A percentile compares a stretch with the other conserved stretches of the same genome.
Evolutionary conservation across 2,888 invertebrate species (phyloP).

Genomic region (Hydroisotoma schaefferi): DNA sequence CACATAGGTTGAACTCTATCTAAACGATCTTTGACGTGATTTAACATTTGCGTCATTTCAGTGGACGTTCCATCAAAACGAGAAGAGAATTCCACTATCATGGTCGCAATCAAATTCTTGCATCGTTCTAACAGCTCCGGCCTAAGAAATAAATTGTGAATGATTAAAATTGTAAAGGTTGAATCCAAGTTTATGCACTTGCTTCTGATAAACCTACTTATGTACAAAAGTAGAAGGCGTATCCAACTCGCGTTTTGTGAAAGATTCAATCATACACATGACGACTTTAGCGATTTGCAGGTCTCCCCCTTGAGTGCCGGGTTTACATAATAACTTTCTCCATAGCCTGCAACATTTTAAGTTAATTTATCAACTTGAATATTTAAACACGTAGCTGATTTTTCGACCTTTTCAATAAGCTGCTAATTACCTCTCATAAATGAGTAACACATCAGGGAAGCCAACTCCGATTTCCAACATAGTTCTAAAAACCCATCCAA

Average conservation of each 20-base stretch:
- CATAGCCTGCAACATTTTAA: slow-evolving; percentile 32
- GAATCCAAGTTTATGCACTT: no score
- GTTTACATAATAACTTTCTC: slow-evolving; percentile 33
- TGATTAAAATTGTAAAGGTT: no score
- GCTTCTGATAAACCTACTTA: no score
- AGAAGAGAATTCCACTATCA: slow-evolving; percentile 47
- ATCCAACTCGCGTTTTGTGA: slow-evolving; percentile 39
- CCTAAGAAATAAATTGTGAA: slow-evolving; percentile 18
- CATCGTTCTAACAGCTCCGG: slow-evolving; percentile 46
- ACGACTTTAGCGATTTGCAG: slow-evolving; percentile 43
- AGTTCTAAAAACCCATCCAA: slow-evolving; percentile 71
- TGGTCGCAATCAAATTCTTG: slow-evolving; percentile 42
- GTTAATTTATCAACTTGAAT: neutral
- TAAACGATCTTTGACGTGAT: slow-evolving; percentile 33
- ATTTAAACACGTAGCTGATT: neutral
- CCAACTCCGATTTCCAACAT: slow-evolving; percentile 73
- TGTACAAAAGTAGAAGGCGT: slow-evolving; percentile 14
- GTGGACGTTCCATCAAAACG: slow-evolving; percentile 41
- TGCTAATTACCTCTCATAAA: slow-evolving; percentile 69
- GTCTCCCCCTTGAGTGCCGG: slow-evolving; percentile 32
- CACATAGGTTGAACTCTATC: slow-evolving; percentile 27
- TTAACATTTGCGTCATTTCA: slow-evolving; percentile 30
- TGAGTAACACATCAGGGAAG: slow-evolving; percentile 71
- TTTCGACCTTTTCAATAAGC: slow-evolving; percentile 36
- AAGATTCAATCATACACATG: slow-evolving; percentile 41